phyloP scores from a whole-genome alignment of 2,888 invertebrate species.

The Muschampia plurimacula region DNA sequence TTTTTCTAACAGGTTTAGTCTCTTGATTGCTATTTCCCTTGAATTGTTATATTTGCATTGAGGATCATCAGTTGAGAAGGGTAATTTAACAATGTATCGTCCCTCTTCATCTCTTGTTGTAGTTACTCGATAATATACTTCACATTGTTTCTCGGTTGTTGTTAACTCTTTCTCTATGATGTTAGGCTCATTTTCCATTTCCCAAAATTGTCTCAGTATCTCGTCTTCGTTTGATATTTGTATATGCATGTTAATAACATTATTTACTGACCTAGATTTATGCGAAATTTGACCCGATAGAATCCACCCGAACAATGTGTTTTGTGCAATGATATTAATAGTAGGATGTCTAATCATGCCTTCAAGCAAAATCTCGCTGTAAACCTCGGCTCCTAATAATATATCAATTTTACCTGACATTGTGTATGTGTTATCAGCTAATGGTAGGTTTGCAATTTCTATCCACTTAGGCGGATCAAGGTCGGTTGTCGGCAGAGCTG shows the following conservation, averaged over 20 bases:
- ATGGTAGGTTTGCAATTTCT: not conserved
- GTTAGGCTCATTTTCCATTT: conserved; percentile 36
- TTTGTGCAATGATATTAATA: conserved; percentile 42
- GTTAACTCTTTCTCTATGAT: conserved; percentile 21
- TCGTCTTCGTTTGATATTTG: conserved; percentile 29
- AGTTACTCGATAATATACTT: conserved; percentile 27
- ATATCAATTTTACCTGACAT: no score
- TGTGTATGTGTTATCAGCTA: conserved; percentile 37
- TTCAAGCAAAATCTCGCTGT: no score
- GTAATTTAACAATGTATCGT: conserved; percentile 38
- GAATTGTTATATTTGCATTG: not conserved
- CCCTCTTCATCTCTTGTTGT: conserved; percentile 39
- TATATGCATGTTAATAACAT: conserved; percentile 22
- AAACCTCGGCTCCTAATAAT: no score
- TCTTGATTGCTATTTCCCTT: no score
- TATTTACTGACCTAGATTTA: not conserved
- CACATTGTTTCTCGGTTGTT: conserved; percentile 37
- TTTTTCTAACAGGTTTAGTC: no score
- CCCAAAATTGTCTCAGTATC: conserved; percentile 40
- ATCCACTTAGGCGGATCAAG: conserved; percentile 3
- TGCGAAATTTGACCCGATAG: conserved; percentile 41
- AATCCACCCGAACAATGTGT: conserved; percentile 48
- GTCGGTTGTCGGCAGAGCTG: conserved; percentile 39
- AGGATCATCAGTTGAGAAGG: conserved; percentile 30
- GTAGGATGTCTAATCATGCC: conserved; percentile 36